Evolutionary conservation across 2,888 invertebrate genomes (phyloP).

Genomic region (Tridacna gigas): DNA sequence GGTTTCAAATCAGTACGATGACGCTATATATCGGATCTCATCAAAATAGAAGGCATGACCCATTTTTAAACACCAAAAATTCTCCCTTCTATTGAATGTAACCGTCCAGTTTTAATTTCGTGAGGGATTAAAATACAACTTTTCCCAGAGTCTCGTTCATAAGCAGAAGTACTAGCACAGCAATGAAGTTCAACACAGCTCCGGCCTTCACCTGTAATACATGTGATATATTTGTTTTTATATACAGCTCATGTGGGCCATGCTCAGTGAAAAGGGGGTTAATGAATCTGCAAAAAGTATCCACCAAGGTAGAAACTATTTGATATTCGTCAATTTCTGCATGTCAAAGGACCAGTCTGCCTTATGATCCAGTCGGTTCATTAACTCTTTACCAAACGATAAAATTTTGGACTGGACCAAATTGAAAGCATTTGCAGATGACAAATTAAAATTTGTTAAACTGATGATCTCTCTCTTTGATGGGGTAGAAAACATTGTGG

Average conservation of each 20-base stretch:
- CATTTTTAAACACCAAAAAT: no score
- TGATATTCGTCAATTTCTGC: neutral
- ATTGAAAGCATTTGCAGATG: neutral
- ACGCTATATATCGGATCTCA: no score
- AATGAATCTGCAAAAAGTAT: neutral
- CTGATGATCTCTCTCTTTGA: no score
- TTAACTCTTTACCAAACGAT: neutral
- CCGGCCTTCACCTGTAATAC: constrained; percentile 53
- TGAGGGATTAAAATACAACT: constrained; percentile 15
- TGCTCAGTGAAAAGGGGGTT: neutral
- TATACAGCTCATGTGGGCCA: neutral
- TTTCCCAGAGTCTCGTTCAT: constrained; percentile 50
- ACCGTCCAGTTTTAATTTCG: no score
- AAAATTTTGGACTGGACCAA: neutral
- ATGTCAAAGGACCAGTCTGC: neutral
- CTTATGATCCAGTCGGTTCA: no score
- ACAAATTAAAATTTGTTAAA: no score
- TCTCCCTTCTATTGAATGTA: no score
- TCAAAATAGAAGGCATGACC: no score
- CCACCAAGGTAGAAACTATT: neutral
- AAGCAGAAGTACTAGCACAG: constrained; percentile 41
- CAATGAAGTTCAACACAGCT: constrained; percentile 45
- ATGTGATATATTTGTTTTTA: constrained; percentile 19
- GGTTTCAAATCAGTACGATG: no score
- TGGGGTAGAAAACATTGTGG: neutral